Evolutionary conservation across 2,797 vertebrate genomes (phyloP), one percentile per base, ranked within the genome.

Genomic region (Sebastes kiyomatsui): DNA sequence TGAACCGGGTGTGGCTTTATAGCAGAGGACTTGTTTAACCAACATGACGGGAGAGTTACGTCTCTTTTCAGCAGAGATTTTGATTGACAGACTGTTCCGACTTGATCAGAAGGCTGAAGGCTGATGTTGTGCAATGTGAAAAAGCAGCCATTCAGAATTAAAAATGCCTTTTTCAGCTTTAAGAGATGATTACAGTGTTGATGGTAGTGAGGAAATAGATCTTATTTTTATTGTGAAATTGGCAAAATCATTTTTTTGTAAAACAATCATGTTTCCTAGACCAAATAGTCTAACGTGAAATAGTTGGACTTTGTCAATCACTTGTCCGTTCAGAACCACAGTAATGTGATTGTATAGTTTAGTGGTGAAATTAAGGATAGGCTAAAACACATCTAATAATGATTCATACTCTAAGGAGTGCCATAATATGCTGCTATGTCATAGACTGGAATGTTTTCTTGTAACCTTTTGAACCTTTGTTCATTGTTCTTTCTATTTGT

Each of bases 391-490:
- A 86, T 91, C 75, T 91, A 77, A 90, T 68, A 62, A 76, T 93
- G 85, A 94, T 93, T 92, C 67, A 82, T 66, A 62, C 83, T 84
- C 70, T 72, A 80, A 88, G 83, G 90, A 94, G 93, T 90, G 93
- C 87, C 92, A 91, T 94, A 91, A 91, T 90, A 91, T 93, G 94
- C 93, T 95, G 94, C 94, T 95, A 93, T 90, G 92, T 93, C 90
- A 90, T 90, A 90, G 92, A 94, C 94, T 93, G 94, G 91, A 92
- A 92, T 79, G 56, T 79, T 92, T 90, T 85, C 78, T 67, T 86
- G 74, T 93, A 90, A 90, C 90, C 89, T 90, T 92, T 92, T 84
- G 84, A 87, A 79, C 85, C 52, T 80, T 83, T 83, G 71, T 89
- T 85, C 59, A 20, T 79, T 74, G 80, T 91, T 80, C 71, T 85